Percentiles rank a stretch among this genome's conserved stretches.
Evolutionary conservation across 2,888 invertebrate species (phyloP).

Genomic region (Spilarctia lutea): DNA sequence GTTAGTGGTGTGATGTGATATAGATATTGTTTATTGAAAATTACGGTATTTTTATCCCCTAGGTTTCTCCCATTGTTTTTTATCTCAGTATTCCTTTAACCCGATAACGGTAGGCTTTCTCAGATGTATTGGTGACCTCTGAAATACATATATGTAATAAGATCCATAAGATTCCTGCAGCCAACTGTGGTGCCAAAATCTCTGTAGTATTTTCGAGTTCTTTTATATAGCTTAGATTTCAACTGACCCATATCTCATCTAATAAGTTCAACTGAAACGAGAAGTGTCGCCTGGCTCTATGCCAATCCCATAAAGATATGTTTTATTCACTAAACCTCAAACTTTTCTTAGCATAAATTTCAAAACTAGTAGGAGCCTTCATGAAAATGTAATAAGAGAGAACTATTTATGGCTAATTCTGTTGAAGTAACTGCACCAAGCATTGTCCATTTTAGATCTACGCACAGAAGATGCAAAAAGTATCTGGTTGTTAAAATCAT

Average conservation of each 20-base stretch:
- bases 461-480: constrained; percentile 68
- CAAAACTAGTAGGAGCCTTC: constrained; percentile 77
- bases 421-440: constrained; percentile 79
- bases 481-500: constrained; percentile 69
- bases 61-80: too few relatives aligned
- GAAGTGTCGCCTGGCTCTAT: constrained; percentile 74
- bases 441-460: constrained; percentile 64
- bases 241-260: constrained; percentile 62
- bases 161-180: not conserved
- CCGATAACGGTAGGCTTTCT: too few relatives aligned
- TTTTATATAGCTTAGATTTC: constrained; percentile 33
- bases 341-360: constrained; percentile 83
- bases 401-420: constrained; percentile 86
- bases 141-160: too few relatives aligned
- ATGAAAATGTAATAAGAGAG: constrained; percentile 84
- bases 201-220: too few relatives aligned
- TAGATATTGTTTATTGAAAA: too few relatives aligned
- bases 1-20: too few relatives aligned
- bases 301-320: constrained; percentile 83
- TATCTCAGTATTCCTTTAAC: too few relatives aligned
- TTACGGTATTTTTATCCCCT: too few relatives aligned
- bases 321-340: constrained; percentile 85
- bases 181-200: not conserved
- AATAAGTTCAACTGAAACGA: constrained; percentile 61
- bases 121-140: too few relatives aligned